Evolutionary conservation across 2,888 invertebrate genomes (phyloP).

Genomic region (Apotomis capreana): DNA sequence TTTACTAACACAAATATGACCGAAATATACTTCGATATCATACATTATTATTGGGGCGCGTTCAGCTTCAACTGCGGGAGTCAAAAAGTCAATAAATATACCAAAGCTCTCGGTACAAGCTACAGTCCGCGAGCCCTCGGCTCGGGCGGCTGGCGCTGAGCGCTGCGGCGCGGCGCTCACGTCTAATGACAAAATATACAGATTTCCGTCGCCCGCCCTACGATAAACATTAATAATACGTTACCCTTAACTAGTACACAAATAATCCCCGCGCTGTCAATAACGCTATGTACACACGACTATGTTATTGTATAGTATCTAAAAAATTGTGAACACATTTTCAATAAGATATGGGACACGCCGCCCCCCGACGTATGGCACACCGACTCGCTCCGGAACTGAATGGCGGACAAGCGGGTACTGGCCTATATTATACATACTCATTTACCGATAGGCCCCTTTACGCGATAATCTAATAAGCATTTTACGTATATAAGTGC

Average conservation of each 20-base stretch:
- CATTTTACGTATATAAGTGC: slow-evolving; percentile 77
- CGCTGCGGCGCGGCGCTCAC: no score
- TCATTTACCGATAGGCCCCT: slow-evolving; percentile 41
- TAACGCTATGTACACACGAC: slow-evolving; percentile 68
- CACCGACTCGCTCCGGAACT: slow-evolving; percentile 36
- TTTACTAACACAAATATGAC: no score
- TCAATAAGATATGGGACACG: slow-evolving; percentile 78
- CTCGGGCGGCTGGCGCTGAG: no score
- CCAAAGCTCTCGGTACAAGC: background rate
- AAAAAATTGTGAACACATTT: slow-evolving; percentile 81
- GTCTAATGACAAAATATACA: slow-evolving; percentile 18
- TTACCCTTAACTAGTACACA: slow-evolving; percentile 32
- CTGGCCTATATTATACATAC: slow-evolving; percentile 30
- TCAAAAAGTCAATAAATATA: slow-evolving; percentile 9
- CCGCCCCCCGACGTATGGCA: slow-evolving; percentile 53
- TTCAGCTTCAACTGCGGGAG: background rate
- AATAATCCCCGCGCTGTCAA: slow-evolving; percentile 47
- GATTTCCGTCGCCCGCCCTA: slow-evolving; percentile 12
- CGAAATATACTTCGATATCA: background rate
- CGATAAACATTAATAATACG: slow-evolving; percentile 23
- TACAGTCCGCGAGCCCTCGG: slow-evolving; percentile 1
- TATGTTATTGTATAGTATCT: slow-evolving; percentile 71
- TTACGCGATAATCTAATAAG: slow-evolving; percentile 52
- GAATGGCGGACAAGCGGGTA: slow-evolving; percentile 32
- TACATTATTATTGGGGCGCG: background rate